Conservation (phyloP, 2,113 vertebrate genomes). For the Dissostichus mawsoni region DNA sequence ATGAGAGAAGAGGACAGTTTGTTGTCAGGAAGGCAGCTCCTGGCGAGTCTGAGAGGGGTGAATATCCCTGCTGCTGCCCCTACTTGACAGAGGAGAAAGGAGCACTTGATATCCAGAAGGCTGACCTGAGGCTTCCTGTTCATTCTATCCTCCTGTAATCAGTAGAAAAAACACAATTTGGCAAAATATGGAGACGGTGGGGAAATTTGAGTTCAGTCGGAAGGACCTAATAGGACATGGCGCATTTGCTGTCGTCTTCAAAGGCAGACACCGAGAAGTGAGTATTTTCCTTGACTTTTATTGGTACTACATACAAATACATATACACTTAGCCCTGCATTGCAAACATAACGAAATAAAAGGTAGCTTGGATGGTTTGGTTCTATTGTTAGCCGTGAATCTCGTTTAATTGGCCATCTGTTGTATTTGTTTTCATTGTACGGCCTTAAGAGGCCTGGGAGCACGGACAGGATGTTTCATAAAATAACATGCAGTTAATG, state of each 20-base stretch:
- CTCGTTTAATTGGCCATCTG: background rate
- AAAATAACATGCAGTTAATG: conserved; percentile 18
- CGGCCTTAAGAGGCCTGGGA: conserved; percentile 78
- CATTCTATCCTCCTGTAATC: conserved; percentile 37
- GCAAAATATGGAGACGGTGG: conserved; percentile 90
- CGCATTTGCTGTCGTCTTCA: conserved; percentile 97
- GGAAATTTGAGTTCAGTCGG: conserved; percentile 97
- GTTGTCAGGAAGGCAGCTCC: conserved; percentile 81
- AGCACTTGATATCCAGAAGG: conserved; percentile 51
- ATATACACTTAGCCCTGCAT: too few species aligned
- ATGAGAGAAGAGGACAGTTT: conserved; percentile 83
- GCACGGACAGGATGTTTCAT: conserved; percentile 36
- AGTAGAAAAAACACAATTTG: conserved; percentile 3
- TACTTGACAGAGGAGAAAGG: conserved; percentile 71
- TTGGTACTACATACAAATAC: too few species aligned
- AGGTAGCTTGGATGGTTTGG: background rate
- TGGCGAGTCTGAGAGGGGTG: conserved; percentile 81
- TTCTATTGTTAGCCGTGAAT: background rate
- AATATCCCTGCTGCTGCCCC: conserved; percentile 75
- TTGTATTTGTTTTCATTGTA: conserved; percentile 68
- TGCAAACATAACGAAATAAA: fast-evolving
- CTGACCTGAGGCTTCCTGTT: conserved; percentile 55
- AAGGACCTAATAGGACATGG: conserved; percentile 98
- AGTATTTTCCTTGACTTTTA: conserved; percentile 11
- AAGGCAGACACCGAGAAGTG: conserved; percentile 95